Base-by-base conservation (phyloP, 2,797 vertebrate species). In the Phoeniculus purpureus region DNA sequence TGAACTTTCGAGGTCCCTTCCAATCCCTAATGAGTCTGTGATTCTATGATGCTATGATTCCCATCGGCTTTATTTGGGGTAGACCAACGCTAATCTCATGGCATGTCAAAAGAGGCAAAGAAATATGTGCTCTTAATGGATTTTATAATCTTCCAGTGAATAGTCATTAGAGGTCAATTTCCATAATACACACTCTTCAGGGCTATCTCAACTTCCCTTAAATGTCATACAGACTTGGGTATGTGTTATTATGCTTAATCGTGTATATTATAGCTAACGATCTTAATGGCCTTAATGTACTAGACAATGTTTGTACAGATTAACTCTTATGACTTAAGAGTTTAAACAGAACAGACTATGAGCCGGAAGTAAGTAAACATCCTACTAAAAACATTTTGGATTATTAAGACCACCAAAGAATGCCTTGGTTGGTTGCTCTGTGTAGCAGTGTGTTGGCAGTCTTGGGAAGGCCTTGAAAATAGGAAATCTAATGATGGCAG, bases 151-250 rank as follows among this genome's bases (percentile, higher is more conserved):
- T 87, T 60, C 66, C 72, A 22, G 12, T 88, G 66, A 74, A 55
- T 59, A 72, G 66, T 65, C 54, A 85, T 94, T 91, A 88, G n/a
- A 78, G 19, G 48, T 25, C 25, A 64, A 75, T 94, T 91, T 93
- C 85, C 37, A 32, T 87, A 55, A 77, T 59, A 31, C 80, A 77
- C 61, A 29, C 48, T 65, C 59, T 87, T 61, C 55, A 78, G 65
- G 70, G 58, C 61, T 72, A 25, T 87, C 37, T 91, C 65, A 29
- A 88, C 74, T 86, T 90, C 45, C 61, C 87, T 92, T 78, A 93
- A 92, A 89, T 87, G 65, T 85, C 82, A 77, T 81, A 29, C 18
- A 77, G 76, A 34, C 58, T 60, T 58, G 61, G 12, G 5, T 80
- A 85, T 32, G 51, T 32, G 47, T 71, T 80, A 67, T 60, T 67